phyloP scores from a whole-genome alignment of 2,888 invertebrate species.

The Cerceris ruficornis region DNA sequence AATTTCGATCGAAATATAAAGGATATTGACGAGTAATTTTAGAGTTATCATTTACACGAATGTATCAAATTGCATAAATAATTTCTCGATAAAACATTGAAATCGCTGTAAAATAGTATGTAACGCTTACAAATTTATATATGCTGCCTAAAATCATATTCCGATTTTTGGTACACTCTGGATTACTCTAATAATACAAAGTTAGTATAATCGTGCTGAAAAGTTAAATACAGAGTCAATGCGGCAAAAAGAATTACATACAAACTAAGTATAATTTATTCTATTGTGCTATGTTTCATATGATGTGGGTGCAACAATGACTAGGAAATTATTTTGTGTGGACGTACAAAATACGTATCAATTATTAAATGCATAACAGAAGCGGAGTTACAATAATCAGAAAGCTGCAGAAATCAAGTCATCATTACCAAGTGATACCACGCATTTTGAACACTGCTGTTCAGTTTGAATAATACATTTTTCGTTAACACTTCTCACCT shows the following conservation, averaged over 20 bases:
- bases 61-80: constrained; percentile 13
- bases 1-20: constrained; percentile 19
- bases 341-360: not conserved
- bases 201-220: constrained; percentile 35
- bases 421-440: not conserved
- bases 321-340: constrained; percentile 31
- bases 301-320: constrained; percentile 38
- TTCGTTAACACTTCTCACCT: constrained; percentile 24
- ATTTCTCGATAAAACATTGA: constrained; percentile 8
- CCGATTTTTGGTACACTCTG: constrained; percentile 4
- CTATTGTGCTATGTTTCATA: constrained; percentile 30
- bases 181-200: constrained; percentile 13
- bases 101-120: constrained; percentile 23
- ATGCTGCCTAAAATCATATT: constrained; percentile 10
- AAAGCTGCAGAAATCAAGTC: not conserved
- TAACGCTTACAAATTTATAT: constrained; percentile 15
- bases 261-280: constrained; percentile 22
- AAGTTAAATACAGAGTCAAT: constrained; percentile 58
- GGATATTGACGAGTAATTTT: constrained; percentile 11
- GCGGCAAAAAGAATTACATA: constrained; percentile 22
- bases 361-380: constrained; percentile 28
- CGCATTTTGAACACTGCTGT: constrained; percentile 29
- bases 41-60: constrained; percentile 14
- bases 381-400: constrained; percentile 23
- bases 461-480: constrained; percentile 17